phyloP scores from a whole-genome alignment of 2,888 invertebrate genomes.

The Cephus pulcher region DNA sequence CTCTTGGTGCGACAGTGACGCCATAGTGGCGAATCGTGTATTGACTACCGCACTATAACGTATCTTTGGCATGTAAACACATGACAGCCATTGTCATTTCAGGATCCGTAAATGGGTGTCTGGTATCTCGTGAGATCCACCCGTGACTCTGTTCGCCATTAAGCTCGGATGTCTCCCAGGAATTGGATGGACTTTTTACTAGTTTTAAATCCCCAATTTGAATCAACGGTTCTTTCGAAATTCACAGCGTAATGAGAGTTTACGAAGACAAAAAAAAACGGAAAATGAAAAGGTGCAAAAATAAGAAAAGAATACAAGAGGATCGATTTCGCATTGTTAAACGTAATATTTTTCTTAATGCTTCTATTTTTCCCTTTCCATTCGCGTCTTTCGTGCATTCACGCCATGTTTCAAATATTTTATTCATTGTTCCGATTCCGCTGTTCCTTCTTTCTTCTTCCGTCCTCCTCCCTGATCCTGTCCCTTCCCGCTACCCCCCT shows the following conservation, averaged over 20 bases:
- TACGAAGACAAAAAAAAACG: too few species aligned
- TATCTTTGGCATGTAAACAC: background rate
- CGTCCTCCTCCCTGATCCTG: background rate
- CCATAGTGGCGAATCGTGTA: slow-evolving; percentile 32
- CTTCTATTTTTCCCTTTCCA: background rate
- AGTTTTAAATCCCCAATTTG: background rate
- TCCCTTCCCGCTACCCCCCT: too few species aligned
- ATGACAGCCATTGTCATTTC: background rate
- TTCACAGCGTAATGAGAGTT: too few species aligned
- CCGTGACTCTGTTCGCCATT: background rate
- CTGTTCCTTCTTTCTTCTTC: background rate
- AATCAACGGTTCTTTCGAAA: background rate
- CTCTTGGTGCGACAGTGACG: background rate
- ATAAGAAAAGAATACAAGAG: background rate
- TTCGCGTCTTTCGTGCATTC: too few species aligned
- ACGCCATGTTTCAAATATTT: background rate
- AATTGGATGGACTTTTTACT: background rate
- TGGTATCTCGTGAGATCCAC: background rate
- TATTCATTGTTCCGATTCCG: background rate
- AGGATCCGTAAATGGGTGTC: background rate
- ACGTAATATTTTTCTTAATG: background rate
- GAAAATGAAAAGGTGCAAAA: too few species aligned
- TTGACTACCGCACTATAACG: slow-evolving; percentile 5
- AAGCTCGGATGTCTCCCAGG: background rate
- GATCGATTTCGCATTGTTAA: background rate